Conservation (phyloP, 1,140 invertebrate genomes). For the Thalassaphorura encarpata region DNA sequence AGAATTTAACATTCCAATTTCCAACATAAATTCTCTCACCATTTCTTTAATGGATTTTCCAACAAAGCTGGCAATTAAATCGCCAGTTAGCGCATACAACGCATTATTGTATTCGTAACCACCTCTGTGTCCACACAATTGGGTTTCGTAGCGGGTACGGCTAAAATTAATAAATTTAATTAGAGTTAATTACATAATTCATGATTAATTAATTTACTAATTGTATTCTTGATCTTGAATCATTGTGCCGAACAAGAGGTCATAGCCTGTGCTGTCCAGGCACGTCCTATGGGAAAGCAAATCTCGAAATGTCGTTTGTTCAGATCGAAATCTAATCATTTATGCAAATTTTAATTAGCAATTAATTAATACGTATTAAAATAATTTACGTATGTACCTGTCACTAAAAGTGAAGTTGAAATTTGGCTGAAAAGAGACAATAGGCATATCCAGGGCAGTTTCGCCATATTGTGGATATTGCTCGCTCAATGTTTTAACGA, state of each 20-base stretch:
- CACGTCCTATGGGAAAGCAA: not conserved
- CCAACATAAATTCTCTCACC: not conserved
- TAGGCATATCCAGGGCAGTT: constrained; percentile 5
- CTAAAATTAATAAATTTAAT: not conserved
- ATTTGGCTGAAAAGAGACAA: not conserved
- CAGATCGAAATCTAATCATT: not conserved
- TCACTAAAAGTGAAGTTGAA: not conserved
- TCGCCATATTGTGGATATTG: constrained; percentile 4
- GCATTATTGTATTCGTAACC: constrained; percentile 11
- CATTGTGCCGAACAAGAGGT: not conserved
- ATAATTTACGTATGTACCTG: too few relatives aligned
- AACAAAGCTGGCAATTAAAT: constrained; percentile 7
- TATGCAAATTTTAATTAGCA: not conserved
- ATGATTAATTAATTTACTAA: too few relatives aligned
- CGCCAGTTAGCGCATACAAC: constrained; percentile 6
- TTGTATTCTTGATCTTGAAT: not conserved
- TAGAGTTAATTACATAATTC: not conserved
- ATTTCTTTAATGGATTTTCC: not conserved
- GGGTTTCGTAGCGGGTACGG: constrained; percentile 4
- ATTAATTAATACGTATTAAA: not conserved
- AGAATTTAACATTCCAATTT: constrained; percentile 11
- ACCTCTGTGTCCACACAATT: constrained; percentile 8
- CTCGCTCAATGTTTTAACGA: constrained; percentile 6
- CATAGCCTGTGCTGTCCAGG: not conserved
- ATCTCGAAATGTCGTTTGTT: constrained; percentile 1